Base-by-base conservation (phyloP, 2,113 vertebrate species). In the Thomomys bottae region DNA sequence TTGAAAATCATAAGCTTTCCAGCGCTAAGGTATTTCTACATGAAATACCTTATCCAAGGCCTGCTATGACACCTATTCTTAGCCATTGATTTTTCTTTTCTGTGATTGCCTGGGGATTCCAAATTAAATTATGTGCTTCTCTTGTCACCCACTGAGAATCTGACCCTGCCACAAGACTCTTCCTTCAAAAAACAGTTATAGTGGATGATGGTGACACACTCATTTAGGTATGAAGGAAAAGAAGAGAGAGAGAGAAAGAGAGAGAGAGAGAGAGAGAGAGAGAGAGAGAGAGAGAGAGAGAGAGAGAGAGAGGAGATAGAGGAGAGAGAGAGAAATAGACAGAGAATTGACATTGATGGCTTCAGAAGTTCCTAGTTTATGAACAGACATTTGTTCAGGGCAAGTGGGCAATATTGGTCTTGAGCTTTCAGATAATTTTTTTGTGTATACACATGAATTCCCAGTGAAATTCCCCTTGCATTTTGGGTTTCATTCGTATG, bases 31-130 rank as follows among this genome's bases (percentile, higher is more conserved):
- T 10, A 12, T 88, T 93, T 81, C 30, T 36, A 61, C 54, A 67
- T 5, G 30, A 36, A 30, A 20, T 76, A 10, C 67, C 63, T n/a
- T 64, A 71, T 79, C 42, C 82, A 28, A 36, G 28, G 30, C 9
- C n/a, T 59, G 34, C 34, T 72, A 42, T 28, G 80, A 73, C 18
- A 79, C 66, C 49, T 79, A 24, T 15, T 32, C 54, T 14, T 3
- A 38, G 21, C 14, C 30, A 88, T 30, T 82, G 70, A 28, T 82
- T 91, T 81, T 24, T 40, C 59, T 93, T 81, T 59, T 81, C 34
- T 45, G 18, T 75, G 8, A 81, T 40, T 6, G 23, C 40, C 87
- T 87, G 63, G 67, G 10, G 26, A 42, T 91, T 89, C 73, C 49
- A 49, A 63, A 15, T 54, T 70, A 85, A 88, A 79, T 91, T 68